Conservation (phyloP, 2,797 vertebrate genomes). For the Hapalemur alaotrensis region DNA sequence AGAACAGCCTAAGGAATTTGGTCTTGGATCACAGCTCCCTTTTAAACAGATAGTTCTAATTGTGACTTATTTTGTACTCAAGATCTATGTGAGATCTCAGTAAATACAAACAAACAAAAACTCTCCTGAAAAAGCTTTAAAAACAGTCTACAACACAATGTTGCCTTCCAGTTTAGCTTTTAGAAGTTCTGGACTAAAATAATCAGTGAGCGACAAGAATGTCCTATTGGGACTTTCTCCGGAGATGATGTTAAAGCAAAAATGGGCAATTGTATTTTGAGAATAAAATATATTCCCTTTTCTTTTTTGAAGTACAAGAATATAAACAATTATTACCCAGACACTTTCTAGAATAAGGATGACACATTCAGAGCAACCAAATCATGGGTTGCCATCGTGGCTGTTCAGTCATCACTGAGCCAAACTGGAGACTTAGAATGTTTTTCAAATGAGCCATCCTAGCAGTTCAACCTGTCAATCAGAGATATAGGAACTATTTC, state of each 20-base stretch:
- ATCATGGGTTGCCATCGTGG: neutral
- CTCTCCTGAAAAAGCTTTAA: neutral
- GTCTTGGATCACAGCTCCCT: neutral
- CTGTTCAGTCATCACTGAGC: neutral
- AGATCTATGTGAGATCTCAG: neutral
- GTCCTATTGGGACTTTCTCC: neutral
- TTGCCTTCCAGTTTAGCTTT: neutral
- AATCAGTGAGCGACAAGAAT: neutral
- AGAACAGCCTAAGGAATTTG: neutral
- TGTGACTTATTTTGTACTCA: neutral
- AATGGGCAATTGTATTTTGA: neutral
- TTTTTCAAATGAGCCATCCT: neutral
- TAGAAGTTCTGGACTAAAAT: neutral
- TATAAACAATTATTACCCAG: neutral
- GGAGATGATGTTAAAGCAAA: neutral
- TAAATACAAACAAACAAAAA: slow-evolving; percentile 12
- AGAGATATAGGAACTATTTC: neutral
- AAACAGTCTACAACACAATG: neutral
- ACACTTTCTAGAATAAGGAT: neutral
- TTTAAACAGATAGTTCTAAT: neutral
- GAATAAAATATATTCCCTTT: neutral
- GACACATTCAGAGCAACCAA: neutral
- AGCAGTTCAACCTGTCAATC: neutral
- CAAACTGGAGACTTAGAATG: neutral
- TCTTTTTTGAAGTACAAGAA: neutral